Base-by-base conservation (phyloP, 2,888 invertebrate species). In the Miltochrista miniata region DNA sequence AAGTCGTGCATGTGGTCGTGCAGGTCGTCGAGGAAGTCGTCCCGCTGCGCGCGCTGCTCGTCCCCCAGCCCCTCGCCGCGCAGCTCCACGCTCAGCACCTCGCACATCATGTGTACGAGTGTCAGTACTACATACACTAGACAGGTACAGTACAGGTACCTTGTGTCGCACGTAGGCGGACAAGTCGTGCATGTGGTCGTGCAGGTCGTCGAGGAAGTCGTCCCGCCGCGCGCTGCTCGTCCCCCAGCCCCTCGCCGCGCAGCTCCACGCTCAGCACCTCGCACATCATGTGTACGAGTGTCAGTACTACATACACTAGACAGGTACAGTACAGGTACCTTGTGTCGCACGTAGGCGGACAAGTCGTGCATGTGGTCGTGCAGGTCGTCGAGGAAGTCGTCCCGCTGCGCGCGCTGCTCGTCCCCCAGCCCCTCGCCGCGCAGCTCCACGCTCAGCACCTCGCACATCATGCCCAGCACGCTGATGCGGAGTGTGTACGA, bases 141-240 rank as follows among this genome's bases (percentile, higher is more conserved):
- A n/a, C n/a, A n/a, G n/a, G n/a, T n/a, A n/a, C n/a, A n/a, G n/a
- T n/a, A n/a, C 9, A 51, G 55, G 63, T 51, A 95, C 96, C 91
- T 96, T 97, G 18, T 96, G 95, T 18, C 99, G 92, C 0, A 98
- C 98, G 75, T 96, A 96, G 0, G 98, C 96, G 43, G 97, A 95
- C 2, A 93, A 83, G 76, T 99, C 99, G 61, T 95, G 93, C 46
- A 98, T 93, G 76, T 98, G 98, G 37, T 96, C 96, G 70, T 95
- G 92, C 12, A 98, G 84, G 74, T 94, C 93, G 48, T 96, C 95
- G 3, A 98, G 92, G 71, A 98, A 95, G 67, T 96, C 95, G 76
- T 98, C 96, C 1, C 98, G 92, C 40, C 93, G 93, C 39, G 92
- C 87, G 60, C 94, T 57, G 92, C 54, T 94, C 94, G 31, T 95